These are phyloP conservation scores for Neogale vison DNA, from an alignment of 2,113 vertebrate genomes.

Conservation along the genomic window DNA sequence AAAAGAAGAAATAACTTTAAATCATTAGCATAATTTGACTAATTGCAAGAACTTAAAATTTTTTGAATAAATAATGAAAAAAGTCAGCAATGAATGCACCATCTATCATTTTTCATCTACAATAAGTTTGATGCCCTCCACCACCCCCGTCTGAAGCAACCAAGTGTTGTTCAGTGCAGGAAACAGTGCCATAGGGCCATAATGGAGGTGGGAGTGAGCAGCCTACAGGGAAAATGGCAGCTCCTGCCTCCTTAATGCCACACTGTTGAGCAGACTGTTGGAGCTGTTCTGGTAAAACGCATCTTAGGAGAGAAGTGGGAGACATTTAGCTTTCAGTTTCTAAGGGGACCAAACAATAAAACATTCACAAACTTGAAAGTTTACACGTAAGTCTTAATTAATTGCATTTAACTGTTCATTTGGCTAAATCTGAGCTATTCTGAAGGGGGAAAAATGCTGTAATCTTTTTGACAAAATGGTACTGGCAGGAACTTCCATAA, in stretches of 20 bases:
- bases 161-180: not conserved
- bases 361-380: not conserved
- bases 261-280: not conserved
- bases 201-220: not conserved
- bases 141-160: not conserved
- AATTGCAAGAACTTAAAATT: not conserved
- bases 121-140: accelerated
- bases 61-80: not conserved
- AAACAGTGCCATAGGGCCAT: not conserved
- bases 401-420: not conserved
- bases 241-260: not conserved
- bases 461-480: not conserved
- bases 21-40: not conserved
- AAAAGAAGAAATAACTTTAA: not conserved
- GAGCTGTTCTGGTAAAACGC: not conserved
- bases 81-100: not conserved
- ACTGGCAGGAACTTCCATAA: not conserved
- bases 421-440: not conserved
- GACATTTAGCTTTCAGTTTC: not conserved
- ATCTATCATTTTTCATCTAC: not conserved
- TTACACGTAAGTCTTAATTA: not conserved
- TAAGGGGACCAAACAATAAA: not conserved
- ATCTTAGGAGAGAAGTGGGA: not conserved
- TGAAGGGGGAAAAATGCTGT: not conserved
- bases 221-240: not conserved